A percentile compares a stretch with the other conserved stretches of the same genome.
Evolutionary conservation across 2,113 vertebrate species (phyloP).

Genomic region (Pseudois nayaur): DNA sequence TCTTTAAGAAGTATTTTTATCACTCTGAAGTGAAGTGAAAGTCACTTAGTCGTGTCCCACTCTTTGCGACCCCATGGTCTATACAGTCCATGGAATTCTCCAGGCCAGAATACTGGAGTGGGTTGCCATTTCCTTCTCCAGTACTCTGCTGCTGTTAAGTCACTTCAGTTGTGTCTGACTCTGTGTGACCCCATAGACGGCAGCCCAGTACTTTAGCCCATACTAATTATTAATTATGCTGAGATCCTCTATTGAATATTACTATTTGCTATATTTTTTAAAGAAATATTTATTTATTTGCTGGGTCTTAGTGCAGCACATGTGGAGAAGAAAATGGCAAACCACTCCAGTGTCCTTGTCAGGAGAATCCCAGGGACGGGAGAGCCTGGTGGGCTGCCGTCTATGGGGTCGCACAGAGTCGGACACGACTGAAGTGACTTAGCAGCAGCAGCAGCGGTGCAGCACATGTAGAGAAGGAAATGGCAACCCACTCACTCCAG

Average conservation of each 20-base stretch:
- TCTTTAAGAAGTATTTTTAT: conserved; percentile 14
- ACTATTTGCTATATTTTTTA: not conserved
- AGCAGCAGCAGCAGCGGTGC: too few species aligned
- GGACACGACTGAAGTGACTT: too few species aligned
- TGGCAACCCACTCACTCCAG: not conserved
- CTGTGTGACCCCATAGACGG: too few species aligned
- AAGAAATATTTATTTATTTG: not conserved
- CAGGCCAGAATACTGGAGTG: not conserved
- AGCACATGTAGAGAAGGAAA: not conserved
- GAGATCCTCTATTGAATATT: not conserved
- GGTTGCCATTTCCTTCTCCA: not conserved
- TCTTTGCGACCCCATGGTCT: not conserved
- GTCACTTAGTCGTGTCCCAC: not conserved
- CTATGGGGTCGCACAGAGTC: too few species aligned
- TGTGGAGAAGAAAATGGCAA: not conserved
- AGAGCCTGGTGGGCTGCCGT: too few species aligned
- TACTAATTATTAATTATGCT: not conserved
- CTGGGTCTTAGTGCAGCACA: not conserved
- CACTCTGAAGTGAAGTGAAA: not conserved
- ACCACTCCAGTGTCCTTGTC: too few species aligned
- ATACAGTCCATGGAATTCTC: not conserved
- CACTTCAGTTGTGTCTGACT: too few species aligned
- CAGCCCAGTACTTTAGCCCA: not conserved
- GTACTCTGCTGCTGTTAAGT: not conserved
- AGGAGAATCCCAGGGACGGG: too few species aligned